Base-by-base conservation (phyloP, 2,888 invertebrate species). In the Daptonema setosum region DNA sequence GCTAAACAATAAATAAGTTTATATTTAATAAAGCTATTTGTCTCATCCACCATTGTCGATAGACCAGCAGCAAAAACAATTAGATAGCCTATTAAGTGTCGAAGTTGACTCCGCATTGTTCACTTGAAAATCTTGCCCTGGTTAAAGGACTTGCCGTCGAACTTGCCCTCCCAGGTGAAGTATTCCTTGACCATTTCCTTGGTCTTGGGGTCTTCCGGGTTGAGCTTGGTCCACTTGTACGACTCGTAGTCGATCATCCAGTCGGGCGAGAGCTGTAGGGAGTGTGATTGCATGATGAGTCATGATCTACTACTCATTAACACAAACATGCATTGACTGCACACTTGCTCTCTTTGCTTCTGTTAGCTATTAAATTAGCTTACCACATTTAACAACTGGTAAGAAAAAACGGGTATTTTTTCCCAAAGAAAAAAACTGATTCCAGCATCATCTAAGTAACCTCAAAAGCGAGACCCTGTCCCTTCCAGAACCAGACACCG, bases 111-210 rank as follows among this genome's bases (percentile, higher is more conserved):
- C n/a, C n/a, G n/a, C n/a, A n/a, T n/a, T n/a, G n/a, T n/a, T n/a
- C n/a, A 97, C 78, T 97, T 97, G 80, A 93, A 97, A 75, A 95
- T 85, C 78, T 97, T 97, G 75, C 95, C 97, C 78, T 95, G 88
- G 77, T 90, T 91, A 79, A 93, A 91, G 71, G 81, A 80, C 71
- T 90, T 84, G 59, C 88, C 93, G 55, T 78, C 73, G 71, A 83
- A 84, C 74, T 93, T 87, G 60, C 28, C 68, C 60, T 68, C 68
- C 68, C 68, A 68, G 54, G 63, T 24, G 45, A 66, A 59, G 60
- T 68, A 68, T 60, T 67, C 68, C 58, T 52, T 50, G 59, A 68
- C 67, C 43, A 62, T 59, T 58, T 65, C 66, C 61, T 67, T 66
- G 56, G 88, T 87, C 68, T 83, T 82, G 57, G 80, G 80, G 56